A percentile compares a stretch with the other conserved stretches of the same genome.
phyloP scores from a whole-genome alignment of 2,113 vertebrate genomes.

The Cyanoderma ruficeps region DNA sequence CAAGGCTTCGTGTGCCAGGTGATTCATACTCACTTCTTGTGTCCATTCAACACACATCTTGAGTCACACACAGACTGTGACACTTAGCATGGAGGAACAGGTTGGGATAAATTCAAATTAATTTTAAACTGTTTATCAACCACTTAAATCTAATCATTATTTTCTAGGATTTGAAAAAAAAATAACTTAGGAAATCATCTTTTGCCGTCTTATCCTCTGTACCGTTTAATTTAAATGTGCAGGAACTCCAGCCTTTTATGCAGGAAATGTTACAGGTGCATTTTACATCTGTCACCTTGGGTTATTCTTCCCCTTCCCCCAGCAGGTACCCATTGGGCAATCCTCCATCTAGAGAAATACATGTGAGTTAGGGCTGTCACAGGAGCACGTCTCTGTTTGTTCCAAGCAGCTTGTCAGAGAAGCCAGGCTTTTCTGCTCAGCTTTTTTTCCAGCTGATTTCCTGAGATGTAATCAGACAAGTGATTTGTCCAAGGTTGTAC shows the following conservation, averaged over 20 bases:
- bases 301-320: background rate
- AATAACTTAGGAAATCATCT: background rate
- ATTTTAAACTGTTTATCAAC: background rate
- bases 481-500: background rate
- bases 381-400: background rate
- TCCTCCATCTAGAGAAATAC: background rate
- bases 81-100: background rate
- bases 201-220: background rate
- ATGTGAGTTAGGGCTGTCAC: background rate
- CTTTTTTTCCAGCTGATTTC: background rate
- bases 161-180: background rate
- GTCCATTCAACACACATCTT: background rate
- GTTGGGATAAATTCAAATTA: background rate
- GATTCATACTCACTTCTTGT: background rate
- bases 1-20: background rate
- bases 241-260: background rate
- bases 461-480: background rate
- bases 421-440: background rate
- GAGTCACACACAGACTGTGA: background rate
- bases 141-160: background rate
- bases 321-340: background rate
- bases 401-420: background rate
- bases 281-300: background rate
- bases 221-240: background rate
- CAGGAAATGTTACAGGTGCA: background rate